These are phyloP conservation scores for Andrena haemorrhoa DNA, from an alignment of 2,888 invertebrate species.

Conservation along the genomic window DNA sequence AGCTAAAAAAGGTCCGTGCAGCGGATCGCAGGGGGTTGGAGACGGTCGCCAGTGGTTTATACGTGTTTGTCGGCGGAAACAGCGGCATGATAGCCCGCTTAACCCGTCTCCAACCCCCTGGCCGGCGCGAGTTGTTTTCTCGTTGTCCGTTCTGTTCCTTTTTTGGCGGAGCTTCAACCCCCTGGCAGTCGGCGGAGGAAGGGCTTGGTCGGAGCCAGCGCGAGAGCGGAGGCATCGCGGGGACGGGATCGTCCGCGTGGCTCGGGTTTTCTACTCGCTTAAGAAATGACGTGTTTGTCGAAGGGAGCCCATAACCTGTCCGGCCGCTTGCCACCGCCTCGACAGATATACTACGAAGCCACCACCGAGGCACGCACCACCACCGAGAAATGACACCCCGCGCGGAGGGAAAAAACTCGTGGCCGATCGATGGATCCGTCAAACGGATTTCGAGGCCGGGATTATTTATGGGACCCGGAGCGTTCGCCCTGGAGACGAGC, in stretches of 20 bases:
- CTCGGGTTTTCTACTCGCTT: constrained; percentile 61
- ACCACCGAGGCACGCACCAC: constrained; percentile 44
- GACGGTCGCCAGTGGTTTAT: constrained; percentile 48
- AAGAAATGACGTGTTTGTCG: constrained; percentile 73
- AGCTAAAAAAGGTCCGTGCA: neutral
- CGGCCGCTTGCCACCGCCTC: constrained; percentile 58
- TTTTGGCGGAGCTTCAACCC: constrained; percentile 60
- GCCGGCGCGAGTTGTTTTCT: constrained; percentile 43
- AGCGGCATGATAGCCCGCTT: constrained; percentile 74
- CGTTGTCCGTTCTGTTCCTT: constrained; percentile 22
- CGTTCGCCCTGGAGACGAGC: neutral
- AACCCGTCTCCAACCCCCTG: constrained; percentile 58
- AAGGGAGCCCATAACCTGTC: constrained; percentile 68
- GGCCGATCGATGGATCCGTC: constrained; percentile 69
- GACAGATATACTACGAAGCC: constrained; percentile 52
- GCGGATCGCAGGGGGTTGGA: constrained; percentile 47
- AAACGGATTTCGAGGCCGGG: constrained; percentile 66
- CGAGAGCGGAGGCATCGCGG: constrained; percentile 26
- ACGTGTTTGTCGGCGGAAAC: constrained; percentile 78
- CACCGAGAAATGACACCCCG: constrained; percentile 46
- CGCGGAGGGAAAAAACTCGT: constrained; percentile 47
- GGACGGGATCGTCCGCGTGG: constrained; percentile 53
- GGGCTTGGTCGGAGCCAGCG: constrained; percentile 26
- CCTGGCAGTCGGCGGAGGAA: neutral
- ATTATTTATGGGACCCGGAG: constrained; percentile 65